Base-by-base conservation (phyloP, 1,140 invertebrate species). In the Stenopsyche tienmushanensis region DNA sequence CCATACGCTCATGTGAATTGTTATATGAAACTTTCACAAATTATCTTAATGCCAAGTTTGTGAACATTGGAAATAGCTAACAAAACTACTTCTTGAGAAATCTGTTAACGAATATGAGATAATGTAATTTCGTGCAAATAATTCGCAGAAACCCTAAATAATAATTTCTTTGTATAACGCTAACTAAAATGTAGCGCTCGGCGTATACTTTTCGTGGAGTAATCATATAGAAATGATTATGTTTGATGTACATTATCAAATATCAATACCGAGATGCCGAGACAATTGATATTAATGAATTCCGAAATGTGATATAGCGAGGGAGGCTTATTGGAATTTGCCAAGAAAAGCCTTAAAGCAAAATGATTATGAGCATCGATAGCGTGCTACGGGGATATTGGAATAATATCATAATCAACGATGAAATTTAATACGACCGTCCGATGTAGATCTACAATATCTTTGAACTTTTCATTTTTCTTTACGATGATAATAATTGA, bases 1-100 rank as follows among this genome's bases (percentile, higher is more conserved):
- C 57, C 65, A 66, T 66, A 66, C 23, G 50, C 21, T 55, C 57
- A 45, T 66, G 57, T 24, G 57, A 55, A 66, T 44, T 29, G 63
- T 57, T 57, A 25, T 20, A 34, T 25, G 53, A 34, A 57, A 25
- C 26, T 57, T 34, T 18, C 13, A 25, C 53, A 57, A 57, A 57
- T 57, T 57, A 57, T 57, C 53, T 57, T 47, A 9, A 47, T 5
- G 7, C 17, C 25, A 42, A 57, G 53, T 57, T 53, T 2, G 26
- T 17, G 13, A 39, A 47, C 44, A 8, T 47, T 8, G 10, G 10
- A 47, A 47, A 47, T 47, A 47, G 44, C 44, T 7, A 47, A 47
- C 44, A 47, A 47, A 47, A 47, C 44, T 47, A 15, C 17, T 34
- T 34, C 5, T 5, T 34, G 29, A 5, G 5, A 34, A 34, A 34